Base-by-base conservation (phyloP, 2,113 vertebrate species). In the Amblyornis subalaris region DNA sequence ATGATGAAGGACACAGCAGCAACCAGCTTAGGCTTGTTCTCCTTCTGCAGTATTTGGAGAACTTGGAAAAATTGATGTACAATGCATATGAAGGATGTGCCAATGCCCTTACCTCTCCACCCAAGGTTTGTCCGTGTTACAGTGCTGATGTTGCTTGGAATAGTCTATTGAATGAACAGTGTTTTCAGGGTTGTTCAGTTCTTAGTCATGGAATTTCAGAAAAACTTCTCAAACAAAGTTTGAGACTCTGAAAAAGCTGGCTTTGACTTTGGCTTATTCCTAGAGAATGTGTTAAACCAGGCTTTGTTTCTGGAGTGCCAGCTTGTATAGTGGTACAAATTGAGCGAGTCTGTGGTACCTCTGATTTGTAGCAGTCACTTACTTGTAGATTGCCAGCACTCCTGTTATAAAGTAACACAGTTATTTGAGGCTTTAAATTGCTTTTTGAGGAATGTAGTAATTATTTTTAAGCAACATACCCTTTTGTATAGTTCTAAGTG, bases 11-110 rank as follows among this genome's bases (percentile, higher is more conserved):
- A 55, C 99, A 99, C 96, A 98, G 99, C 22, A 99, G 98, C 92
- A 99, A 99, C 94, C 99, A 99, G 92, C 98, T 99, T 36, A 98
- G 99, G 53, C 98, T 99, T 50, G 98, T 98, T 89, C 98, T 99
- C 74, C 98, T 99, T 78, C 98, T 99, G 18, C 99, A 99, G 96
- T 99, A 99, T 90, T 97, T 99, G 91, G 99, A 99, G 94, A 99
- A 99, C 95, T 94, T 99, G 93, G 99, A 99, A 96, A 99, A 99
- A 90, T 94, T 99, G 90, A 99, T 99, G 99, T 99, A 99, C 96
- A 99, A 99, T 45, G 99, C 99, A 11, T 99, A 99, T 16, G 99
- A 99, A 95, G 99, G 99, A 94, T 99, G 99, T 42, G 99, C 99
- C 66, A 99, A 99, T 65, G 99, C 99, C 6, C 98, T 99, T 47